phyloP scores from a whole-genome alignment of 2,797 vertebrate genomes.

The Todus mexicanus region DNA sequence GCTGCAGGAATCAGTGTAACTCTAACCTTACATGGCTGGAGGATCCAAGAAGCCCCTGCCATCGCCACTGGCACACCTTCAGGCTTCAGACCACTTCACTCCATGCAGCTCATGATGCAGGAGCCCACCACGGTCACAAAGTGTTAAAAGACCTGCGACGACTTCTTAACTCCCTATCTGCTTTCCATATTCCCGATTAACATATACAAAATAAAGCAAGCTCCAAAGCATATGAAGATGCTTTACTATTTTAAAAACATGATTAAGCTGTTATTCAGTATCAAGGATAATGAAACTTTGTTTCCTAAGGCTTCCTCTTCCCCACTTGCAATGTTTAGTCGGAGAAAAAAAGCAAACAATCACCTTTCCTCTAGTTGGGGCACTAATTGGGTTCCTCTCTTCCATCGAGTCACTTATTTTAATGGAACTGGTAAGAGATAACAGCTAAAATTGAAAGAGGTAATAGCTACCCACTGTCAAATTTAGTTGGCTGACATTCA shows the following conservation, averaged over 20 bases:
- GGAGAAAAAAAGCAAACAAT: not conserved
- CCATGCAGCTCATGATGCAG: fast-evolving
- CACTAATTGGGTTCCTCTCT: not conserved
- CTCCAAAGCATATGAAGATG: not conserved
- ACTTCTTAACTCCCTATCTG: not conserved
- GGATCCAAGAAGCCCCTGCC: not conserved
- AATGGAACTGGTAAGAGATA: slow-evolving; percentile 10
- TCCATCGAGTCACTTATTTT: slow-evolving; percentile 4
- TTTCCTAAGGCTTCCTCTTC: not conserved
- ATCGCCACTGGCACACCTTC: not conserved
- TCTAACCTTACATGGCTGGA: not conserved
- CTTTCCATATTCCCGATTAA: not conserved
- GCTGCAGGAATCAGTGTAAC: fast-evolving
- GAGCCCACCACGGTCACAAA: not conserved
- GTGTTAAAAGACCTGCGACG: not conserved
- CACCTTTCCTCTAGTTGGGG: not conserved
- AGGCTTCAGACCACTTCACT: not conserved
- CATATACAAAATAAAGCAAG: not conserved
- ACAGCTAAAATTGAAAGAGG: not conserved
- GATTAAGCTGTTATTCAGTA: not conserved
- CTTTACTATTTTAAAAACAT: not conserved
- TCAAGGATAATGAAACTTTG: not conserved
- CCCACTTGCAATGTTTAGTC: fast-evolving
- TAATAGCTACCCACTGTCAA: slow-evolving; percentile 15
- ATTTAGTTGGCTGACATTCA: slow-evolving; percentile 26